phyloP scores from a whole-genome alignment of 2,888 invertebrate genomes.

The Stenotaenia linearis region DNA sequence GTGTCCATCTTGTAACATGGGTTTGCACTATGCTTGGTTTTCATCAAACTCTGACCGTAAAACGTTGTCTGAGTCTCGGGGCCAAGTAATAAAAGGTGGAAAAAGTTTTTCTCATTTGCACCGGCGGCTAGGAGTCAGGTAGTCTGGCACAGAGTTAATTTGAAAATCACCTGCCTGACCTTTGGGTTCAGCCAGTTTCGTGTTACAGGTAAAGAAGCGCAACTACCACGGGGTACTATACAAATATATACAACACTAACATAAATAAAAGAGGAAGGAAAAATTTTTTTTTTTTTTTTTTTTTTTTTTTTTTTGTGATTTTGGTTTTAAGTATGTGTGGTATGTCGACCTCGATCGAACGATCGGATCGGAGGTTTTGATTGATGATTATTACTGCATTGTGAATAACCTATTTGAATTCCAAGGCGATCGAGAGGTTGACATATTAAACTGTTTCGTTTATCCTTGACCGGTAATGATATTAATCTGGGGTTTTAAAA shows the following conservation, averaged over 20 bases:
- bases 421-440: neutral
- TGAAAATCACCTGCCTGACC: constrained; percentile 19
- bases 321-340: neutral
- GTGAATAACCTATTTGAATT: neutral
- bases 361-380: neutral
- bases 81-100: neutral
- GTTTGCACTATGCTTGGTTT: constrained; percentile 19
- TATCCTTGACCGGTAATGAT: neutral
- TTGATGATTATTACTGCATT: neutral
- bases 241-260: neutral
- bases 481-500: neutral
- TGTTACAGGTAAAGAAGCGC: neutral
- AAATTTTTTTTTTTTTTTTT: neutral
- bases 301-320: neutral
- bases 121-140: constrained; percentile 5
- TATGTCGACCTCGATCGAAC: neutral
- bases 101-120: neutral
- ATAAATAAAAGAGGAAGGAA: no score
- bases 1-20: constrained; percentile 2
- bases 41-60: neutral
- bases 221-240: neutral
- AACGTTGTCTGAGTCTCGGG: neutral
- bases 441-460: neutral
- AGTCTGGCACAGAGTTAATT: constrained; percentile 5
- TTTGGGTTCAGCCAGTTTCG: neutral